Evolutionary conservation across 2,113 vertebrate genomes (phyloP).

Genomic region (Oncorhynchus keta): DNA sequence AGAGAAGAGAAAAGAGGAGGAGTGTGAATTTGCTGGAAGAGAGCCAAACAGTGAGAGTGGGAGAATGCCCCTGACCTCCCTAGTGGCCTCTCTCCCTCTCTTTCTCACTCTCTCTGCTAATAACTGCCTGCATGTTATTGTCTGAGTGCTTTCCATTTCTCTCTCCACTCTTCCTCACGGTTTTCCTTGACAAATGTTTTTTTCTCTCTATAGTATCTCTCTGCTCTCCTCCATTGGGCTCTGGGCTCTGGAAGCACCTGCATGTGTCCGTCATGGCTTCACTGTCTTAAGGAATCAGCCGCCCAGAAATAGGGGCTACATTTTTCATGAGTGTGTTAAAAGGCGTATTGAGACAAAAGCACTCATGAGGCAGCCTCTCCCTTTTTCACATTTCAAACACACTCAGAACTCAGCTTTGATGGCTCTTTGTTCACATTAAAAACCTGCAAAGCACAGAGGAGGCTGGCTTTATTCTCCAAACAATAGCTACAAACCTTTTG

Average conservation of each 20-base stretch:
- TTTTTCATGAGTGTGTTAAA: conserved; percentile 69
- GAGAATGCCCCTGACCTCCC: conserved; percentile 34
- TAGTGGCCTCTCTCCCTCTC: conserved; percentile 2
- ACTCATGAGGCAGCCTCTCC: conserved; percentile 22
- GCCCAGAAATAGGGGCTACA: conserved; percentile 66
- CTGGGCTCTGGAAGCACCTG: conserved; percentile 25
- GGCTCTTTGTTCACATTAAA: conserved; percentile 30
- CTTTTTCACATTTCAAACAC: conserved; percentile 42
- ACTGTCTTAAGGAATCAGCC: conserved; percentile 64
- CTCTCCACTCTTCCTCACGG: conserved; percentile 31
- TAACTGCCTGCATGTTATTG: conserved; percentile 33
- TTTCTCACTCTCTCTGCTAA: conserved; percentile 34
- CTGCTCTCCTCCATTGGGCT: conserved; percentile 46
- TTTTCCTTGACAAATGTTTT: conserved; percentile 59
- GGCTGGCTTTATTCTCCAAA: neutral
- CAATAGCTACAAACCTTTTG: neutral
- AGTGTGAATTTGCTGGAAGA: neutral
- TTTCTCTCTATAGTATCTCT: conserved; percentile 46
- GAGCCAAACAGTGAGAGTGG: conserved; percentile 3
- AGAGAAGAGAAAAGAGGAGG: neutral
- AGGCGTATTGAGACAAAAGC: conserved; percentile 57
- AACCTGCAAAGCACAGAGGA: neutral
- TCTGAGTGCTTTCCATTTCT: conserved; percentile 55
- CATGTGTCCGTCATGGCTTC: conserved; percentile 50
- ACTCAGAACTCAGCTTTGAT: conserved; percentile 29